Base-by-base conservation (phyloP, 2,888 invertebrate genomes). In the Steinernema scapterisci region DNA sequence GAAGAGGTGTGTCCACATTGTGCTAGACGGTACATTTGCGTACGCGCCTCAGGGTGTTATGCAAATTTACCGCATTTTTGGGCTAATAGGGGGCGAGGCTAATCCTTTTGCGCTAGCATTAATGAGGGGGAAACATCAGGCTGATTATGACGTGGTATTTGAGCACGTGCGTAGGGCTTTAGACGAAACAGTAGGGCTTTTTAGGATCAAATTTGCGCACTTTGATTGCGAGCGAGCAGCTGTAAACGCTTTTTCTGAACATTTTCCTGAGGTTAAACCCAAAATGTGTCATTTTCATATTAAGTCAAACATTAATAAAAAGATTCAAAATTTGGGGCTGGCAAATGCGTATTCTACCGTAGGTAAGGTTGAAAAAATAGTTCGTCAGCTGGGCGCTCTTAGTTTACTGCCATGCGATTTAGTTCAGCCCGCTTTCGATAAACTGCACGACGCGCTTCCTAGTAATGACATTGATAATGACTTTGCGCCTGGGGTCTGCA, bases 271-370 rank as follows among this genome's bases (percentile, higher is more conserved):
- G 21, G 54, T 54, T 1, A 21, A 2, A 13, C 23, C 54, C 3
- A 54, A 54, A 54, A 54, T 54, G 54, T 54, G 54, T 25, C 3
- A 19, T 11, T 54, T 54, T 54, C 54, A 54, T 21, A 25, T 54
- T 25, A 54, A 54, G 21, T 21, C 16, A 21, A 23, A 25, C 13
- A 54, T 54, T 6, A 54, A 54, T 23, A 6, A 13, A 3, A 19
- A 25, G 21, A 19, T 54, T 23, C 54, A 54, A 54, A 21, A 16
- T 13, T 13, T 54, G 1, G 54, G 54, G 21, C 25, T 54, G 13
- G 5, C 21, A 13, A 54, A 16, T 23, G 25, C 25, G 13, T 54
- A 54, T 25, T 1, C 3, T 5, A 11, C 5, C 21, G 23, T 6
- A 6, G 21, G 54, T 19, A 54, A 19, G 13, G 5, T 54, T 11